These are phyloP conservation scores for Chaetodon trifasciatus DNA, from an alignment of 2,797 vertebrate species.

Conservation along the genomic window DNA sequence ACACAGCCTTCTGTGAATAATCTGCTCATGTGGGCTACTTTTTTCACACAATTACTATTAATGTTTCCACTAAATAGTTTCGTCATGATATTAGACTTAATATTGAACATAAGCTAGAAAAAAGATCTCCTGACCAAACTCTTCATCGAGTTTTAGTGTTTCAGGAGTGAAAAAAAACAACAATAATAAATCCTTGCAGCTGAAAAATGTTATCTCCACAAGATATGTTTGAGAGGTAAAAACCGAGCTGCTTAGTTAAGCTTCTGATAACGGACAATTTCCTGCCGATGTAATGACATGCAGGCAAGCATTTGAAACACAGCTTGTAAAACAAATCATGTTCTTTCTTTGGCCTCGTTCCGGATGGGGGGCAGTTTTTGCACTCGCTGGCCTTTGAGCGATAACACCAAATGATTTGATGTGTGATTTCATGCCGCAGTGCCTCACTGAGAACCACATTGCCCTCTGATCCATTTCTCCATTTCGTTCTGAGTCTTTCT, in stretches of 20 bases:
- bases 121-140: neutral
- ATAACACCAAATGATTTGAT: constrained; percentile 74
- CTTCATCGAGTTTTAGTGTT: neutral
- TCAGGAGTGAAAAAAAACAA: neutral
- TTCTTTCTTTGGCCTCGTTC: constrained; percentile 64
- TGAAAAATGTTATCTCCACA: constrained; percentile 44
- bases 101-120: neutral
- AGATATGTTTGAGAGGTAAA: constrained; percentile 15
- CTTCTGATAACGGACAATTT: constrained; percentile 72
- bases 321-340: constrained; percentile 41
- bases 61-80: neutral
- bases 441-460: constrained; percentile 56
- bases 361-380: constrained; percentile 32
- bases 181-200: constrained; percentile 13
- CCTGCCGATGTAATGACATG: constrained; percentile 57
- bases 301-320: constrained; percentile 45
- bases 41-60: neutral
- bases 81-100: neutral
- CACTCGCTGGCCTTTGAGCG: constrained; percentile 19
- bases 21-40: neutral
- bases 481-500: constrained; percentile 37
- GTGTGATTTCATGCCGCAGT: constrained; percentile 73
- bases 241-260: constrained; percentile 28
- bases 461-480: constrained; percentile 60
- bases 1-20: neutral